These are phyloP conservation scores for Patella vulgata DNA, from an alignment of 1,140 invertebrate genomes.

Conservation along the genomic window DNA sequence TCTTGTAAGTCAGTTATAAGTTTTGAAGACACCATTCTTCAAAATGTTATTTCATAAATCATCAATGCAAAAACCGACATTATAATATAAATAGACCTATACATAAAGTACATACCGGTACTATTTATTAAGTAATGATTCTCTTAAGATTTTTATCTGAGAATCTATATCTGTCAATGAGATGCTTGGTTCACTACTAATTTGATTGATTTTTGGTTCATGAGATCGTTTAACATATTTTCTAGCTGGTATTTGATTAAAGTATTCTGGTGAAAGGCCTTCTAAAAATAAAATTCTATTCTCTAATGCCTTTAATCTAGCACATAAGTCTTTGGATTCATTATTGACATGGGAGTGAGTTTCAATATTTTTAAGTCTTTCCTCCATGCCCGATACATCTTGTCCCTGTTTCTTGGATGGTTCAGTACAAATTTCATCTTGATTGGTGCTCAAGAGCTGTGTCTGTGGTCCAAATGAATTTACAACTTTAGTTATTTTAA, in stretches of 20 bases:
- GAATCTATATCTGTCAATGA: too few species aligned
- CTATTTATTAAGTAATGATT: too few species aligned
- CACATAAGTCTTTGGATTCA: constrained; percentile 15
- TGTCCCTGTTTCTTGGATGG: neutral
- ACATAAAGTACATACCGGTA: too few species aligned
- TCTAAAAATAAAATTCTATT: constrained; percentile 15
- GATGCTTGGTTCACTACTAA: too few species aligned
- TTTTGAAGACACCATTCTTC: too few species aligned
- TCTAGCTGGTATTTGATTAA: neutral
- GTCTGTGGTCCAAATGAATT: constrained; percentile 18
- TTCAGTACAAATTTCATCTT: neutral
- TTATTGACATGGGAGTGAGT: neutral
- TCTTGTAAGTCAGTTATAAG: too few species aligned
- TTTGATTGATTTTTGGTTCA: too few species aligned
- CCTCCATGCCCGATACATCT: neutral
- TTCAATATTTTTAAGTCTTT: constrained; percentile 12
- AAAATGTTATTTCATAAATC: too few species aligned
- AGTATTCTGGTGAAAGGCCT: constrained; percentile 18
- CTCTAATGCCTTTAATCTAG: constrained; percentile 11
- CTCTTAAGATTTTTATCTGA: too few species aligned
- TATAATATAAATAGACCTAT: too few species aligned
- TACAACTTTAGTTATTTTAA: constrained; percentile 12
- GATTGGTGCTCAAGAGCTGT: neutral
- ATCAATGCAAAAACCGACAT: too few species aligned
- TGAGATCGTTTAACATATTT: too few species aligned